Conservation (phyloP, 2,888 invertebrate genomes). For the Heterodera filipjevi region DNA sequence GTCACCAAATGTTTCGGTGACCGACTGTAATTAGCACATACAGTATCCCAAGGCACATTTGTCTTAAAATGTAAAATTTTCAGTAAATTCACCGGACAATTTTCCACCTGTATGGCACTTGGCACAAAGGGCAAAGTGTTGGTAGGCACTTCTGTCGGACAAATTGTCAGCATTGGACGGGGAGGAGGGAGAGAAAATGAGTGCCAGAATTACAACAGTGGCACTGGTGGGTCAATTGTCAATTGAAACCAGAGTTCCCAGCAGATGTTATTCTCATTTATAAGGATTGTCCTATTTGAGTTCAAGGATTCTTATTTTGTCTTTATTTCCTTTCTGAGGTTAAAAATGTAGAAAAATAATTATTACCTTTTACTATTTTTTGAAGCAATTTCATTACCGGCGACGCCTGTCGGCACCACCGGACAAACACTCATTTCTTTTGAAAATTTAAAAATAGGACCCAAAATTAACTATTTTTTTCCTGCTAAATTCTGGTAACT, state of each 20-base stretch:
- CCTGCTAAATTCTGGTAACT: no score
- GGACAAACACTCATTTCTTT: no score
- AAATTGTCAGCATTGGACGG: neutral
- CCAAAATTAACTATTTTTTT: no score
- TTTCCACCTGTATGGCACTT: slow-evolving; percentile 2
- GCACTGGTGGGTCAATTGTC: slow-evolving; percentile 1
- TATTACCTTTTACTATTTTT: no score
- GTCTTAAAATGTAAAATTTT: neutral
- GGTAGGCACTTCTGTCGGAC: slow-evolving; percentile 7
- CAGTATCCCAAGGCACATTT: neutral
- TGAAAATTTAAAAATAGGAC: no score
- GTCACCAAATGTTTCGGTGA: neutral
- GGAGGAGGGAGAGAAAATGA: neutral
- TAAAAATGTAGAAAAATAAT: no score
- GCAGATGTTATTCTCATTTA: no score
- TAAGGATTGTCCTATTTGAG: no score
- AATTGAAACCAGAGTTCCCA: neutral
- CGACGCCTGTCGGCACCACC: no score
- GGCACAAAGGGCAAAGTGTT: neutral
- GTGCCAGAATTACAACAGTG: neutral
- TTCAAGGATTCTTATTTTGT: no score
- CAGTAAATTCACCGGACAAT: neutral
- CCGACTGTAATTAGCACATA: neutral
- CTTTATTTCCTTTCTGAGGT: no score
- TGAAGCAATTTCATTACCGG: no score